Conservation (phyloP, 1,140 invertebrate species). For the Papilio aristodemus region DNA sequence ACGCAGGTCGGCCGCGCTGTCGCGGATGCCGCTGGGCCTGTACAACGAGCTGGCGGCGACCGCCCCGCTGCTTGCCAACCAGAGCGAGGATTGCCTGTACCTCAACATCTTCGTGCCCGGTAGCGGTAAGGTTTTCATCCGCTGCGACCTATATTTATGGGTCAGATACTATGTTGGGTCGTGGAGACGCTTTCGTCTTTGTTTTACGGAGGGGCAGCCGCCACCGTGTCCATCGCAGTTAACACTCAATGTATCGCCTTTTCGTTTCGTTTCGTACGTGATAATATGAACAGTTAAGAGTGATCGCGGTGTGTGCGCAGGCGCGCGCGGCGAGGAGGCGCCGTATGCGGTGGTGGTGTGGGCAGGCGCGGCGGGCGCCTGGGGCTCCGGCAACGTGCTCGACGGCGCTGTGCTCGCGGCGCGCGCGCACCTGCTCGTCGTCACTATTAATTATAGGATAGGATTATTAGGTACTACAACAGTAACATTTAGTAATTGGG, state of each 20-base stretch:
- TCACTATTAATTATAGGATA: constrained; percentile 94
- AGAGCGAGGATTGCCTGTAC: constrained; percentile 94
- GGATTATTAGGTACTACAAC: constrained; percentile 88
- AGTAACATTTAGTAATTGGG: too few species aligned
- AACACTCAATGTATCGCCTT: too few species aligned
- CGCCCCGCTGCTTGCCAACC: constrained; percentile 85
- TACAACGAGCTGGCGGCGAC: constrained; percentile 85
- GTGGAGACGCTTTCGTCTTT: too few species aligned
- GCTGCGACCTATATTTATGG: background rate
- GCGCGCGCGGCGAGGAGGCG: constrained; percentile 87
- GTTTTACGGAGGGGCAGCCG: too few species aligned
- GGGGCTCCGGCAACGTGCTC: constrained; percentile 91
- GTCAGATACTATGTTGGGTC: too few species aligned
- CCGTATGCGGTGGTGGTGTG: constrained; percentile 89
- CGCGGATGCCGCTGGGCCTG: constrained; percentile 85
- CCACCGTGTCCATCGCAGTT: too few species aligned
- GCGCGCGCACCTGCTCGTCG: constrained; percentile 92
- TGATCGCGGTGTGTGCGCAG: constrained; percentile 60
- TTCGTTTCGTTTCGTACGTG: too few species aligned
- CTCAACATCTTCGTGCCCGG: constrained; percentile 94
- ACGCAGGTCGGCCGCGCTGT: constrained; percentile 82
- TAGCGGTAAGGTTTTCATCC: constrained; percentile 83
- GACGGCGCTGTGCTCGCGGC: constrained; percentile 93
- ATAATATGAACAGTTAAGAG: background rate
- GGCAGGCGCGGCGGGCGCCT: constrained; percentile 92